These are phyloP conservation scores for Diplazon laetatorius DNA, from an alignment of 2,888 invertebrate genomes.

Conservation along the genomic window DNA sequence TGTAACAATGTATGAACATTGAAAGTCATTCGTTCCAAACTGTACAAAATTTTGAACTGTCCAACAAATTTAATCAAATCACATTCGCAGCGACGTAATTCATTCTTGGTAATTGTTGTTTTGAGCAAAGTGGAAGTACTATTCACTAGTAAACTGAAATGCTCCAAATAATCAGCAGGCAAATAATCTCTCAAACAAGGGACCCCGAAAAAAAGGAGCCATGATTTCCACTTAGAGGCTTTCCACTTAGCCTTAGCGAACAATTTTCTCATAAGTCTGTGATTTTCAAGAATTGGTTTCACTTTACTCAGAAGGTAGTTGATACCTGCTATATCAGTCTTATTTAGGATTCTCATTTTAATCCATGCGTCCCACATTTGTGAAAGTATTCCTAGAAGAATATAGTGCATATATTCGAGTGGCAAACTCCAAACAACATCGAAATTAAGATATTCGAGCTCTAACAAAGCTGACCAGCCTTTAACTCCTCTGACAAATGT, in stretches of 20 bases:
- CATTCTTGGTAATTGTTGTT: conserved; percentile 19
- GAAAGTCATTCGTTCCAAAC: conserved; percentile 57
- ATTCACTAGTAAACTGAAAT: conserved; percentile 49
- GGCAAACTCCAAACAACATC: conserved; percentile 57
- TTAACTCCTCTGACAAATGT: too few relatives aligned
- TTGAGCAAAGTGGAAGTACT: conserved; percentile 27
- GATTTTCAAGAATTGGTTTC: conserved; percentile 48
- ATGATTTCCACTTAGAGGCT: conserved; percentile 59
- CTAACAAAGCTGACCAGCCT: background rate
- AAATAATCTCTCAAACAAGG: conserved; percentile 54
- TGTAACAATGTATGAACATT: conserved; percentile 60
- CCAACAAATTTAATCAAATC: conserved; percentile 57
- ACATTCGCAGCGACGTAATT: conserved; percentile 53
- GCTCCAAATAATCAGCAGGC: conserved; percentile 25
- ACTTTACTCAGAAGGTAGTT: conserved; percentile 38
- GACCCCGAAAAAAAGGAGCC: conserved; percentile 53
- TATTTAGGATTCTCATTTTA: background rate
- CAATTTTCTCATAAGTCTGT: conserved; percentile 51
- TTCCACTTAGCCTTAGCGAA: conserved; percentile 30
- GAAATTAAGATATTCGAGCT: background rate
- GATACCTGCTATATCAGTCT: background rate
- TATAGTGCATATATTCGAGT: conserved; percentile 51
- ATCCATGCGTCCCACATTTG: conserved; percentile 55
- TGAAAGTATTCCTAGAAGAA: conserved; percentile 39
- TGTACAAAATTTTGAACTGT: conserved; percentile 51